phyloP scores from a whole-genome alignment of 1,140 invertebrate species.

The Drosophila tani region DNA sequence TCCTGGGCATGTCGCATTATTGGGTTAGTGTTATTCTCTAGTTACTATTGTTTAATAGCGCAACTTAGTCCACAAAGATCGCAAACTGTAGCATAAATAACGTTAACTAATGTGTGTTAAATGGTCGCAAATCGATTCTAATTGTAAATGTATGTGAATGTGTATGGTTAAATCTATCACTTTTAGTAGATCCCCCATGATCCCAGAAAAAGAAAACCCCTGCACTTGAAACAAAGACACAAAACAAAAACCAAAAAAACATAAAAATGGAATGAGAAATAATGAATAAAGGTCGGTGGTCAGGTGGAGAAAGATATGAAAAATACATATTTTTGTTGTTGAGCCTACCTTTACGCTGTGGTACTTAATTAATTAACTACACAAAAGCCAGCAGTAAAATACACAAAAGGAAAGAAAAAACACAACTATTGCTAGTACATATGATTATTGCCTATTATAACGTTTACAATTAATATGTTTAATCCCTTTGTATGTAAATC shows the following conservation, averaged over 20 bases:
- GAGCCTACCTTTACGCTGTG: constrained; percentile 67
- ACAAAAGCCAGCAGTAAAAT: constrained; percentile 60
- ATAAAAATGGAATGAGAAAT: constrained; percentile 19
- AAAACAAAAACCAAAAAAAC: constrained; percentile 45
- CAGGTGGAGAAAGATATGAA: constrained; percentile 42
- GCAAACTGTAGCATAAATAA: constrained; percentile 52
- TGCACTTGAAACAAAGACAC: constrained; percentile 55
- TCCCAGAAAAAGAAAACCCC: not conserved
- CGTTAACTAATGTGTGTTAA: constrained; percentile 45
- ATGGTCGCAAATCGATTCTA: constrained; percentile 34
- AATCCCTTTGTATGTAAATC: constrained; percentile 80
- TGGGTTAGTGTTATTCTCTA: constrained; percentile 71
- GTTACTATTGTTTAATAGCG: constrained; percentile 75
- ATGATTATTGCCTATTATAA: constrained; percentile 76
- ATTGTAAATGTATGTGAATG: constrained; percentile 69
- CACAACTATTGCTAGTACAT: constrained; percentile 71
- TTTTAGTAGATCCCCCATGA: constrained; percentile 12
- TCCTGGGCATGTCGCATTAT: constrained; percentile 13
- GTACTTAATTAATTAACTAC: constrained; percentile 74
- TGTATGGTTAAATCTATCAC: constrained; percentile 58
- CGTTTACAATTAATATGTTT: constrained; percentile 73
- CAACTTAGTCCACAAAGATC: constrained; percentile 65
- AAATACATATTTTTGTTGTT: constrained; percentile 66
- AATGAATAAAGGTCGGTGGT: not conserved
- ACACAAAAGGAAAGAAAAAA: constrained; percentile 49